Percentiles rank a stretch among this genome's conserved stretches.
Evolutionary conservation across 2,797 vertebrate species (phyloP).

Genomic region (Fistularia commersonii): DNA sequence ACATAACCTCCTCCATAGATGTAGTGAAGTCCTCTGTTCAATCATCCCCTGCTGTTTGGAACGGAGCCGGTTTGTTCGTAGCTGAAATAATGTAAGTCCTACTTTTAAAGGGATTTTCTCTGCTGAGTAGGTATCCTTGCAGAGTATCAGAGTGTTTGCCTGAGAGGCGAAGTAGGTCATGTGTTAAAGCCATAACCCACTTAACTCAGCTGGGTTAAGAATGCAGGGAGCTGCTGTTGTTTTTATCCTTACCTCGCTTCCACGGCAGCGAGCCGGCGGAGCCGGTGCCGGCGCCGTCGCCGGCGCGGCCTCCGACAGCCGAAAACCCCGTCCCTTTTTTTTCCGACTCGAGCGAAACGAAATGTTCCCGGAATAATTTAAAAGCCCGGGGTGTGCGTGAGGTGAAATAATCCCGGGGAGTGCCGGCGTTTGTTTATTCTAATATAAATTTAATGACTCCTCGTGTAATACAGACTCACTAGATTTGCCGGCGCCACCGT

Average conservation of each 20-base stretch:
- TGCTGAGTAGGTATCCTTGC: slow-evolving; percentile 31
- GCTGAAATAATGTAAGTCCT: slow-evolving; percentile 34
- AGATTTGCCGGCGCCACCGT: no score
- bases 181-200: slow-evolving; percentile 59
- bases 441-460: no score
- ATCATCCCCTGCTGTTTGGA: slow-evolving; percentile 8
- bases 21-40: not conserved
- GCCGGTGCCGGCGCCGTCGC: not conserved
- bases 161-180: slow-evolving; percentile 56
- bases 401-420: no score
- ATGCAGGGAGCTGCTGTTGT: slow-evolving; percentile 50
- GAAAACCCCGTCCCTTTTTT: no score
- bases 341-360: no score
- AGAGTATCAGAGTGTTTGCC: slow-evolving; percentile 36
- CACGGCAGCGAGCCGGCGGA: slow-evolving; percentile 5
- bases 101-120: slow-evolving; percentile 45
- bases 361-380: no score
- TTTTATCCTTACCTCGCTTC: slow-evolving; percentile 40
- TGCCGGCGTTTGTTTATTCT: no score
- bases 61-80: slow-evolving; percentile 6
- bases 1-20: not conserved
- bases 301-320: no score
- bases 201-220: slow-evolving; percentile 54
- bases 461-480: no score
- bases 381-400: no score